Conservation (phyloP, 2,797 vertebrate genomes). For the Neosalanx taihuensis region DNA sequence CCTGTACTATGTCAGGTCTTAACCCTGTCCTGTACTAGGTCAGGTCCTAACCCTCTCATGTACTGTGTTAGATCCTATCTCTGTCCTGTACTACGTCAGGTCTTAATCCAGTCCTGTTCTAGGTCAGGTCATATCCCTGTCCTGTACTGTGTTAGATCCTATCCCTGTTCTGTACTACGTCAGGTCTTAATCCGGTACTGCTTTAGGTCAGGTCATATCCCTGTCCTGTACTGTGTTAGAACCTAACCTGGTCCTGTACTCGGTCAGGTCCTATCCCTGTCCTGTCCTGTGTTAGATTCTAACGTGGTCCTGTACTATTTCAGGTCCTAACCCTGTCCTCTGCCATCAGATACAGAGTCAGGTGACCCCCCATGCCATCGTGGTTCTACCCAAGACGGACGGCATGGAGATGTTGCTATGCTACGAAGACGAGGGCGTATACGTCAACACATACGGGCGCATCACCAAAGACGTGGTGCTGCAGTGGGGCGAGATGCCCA, state of each 20-base stretch:
- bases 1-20: too few species aligned
- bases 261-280: neutral
- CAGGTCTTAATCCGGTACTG: neutral
- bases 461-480: constrained; percentile 89
- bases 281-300: neutral
- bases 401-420: constrained; percentile 90
- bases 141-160: neutral
- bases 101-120: neutral
- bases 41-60: too few species aligned
- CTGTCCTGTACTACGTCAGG: neutral
- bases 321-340: too few species aligned
- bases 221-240: neutral
- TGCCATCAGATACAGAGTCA: constrained; percentile 81
- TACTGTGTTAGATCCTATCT: too few species aligned
- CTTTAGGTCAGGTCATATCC: neutral
- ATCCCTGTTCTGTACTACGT: neutral
- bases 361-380: constrained; percentile 85
- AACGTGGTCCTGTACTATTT: too few species aligned
- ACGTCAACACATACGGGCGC: constrained; percentile 85
- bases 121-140: neutral
- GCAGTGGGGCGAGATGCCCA: constrained; percentile 91
- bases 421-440: constrained; percentile 88
- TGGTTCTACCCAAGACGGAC: constrained; percentile 86
- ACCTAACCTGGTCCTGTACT: neutral
- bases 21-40: too few species aligned